phyloP scores from a whole-genome alignment of 35 echinoderm and acorn worm genomes.

The Patiria miniata region DNA sequence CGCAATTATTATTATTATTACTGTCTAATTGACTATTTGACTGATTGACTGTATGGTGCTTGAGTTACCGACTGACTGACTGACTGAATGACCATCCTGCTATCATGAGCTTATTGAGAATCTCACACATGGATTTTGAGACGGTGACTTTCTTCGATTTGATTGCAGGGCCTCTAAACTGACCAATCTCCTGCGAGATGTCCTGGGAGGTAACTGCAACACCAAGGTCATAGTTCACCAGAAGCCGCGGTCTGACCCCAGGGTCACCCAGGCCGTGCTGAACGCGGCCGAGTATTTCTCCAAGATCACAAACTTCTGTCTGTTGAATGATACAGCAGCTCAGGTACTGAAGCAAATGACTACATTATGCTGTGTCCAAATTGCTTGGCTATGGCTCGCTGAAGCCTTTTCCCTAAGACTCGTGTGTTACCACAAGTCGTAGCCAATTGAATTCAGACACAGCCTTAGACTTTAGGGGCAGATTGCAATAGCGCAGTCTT shows the following conservation, averaged over 20 bases:
- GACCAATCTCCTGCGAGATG: slow-evolving; percentile 60
- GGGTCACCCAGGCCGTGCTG: slow-evolving; percentile 41
- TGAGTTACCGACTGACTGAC: too few species aligned
- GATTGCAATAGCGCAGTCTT: too few species aligned
- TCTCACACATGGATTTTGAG: too few species aligned
- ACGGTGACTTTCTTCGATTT: not conserved
- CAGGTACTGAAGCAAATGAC: slow-evolving; percentile 48
- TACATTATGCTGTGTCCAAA: too few species aligned
- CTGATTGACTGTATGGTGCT: too few species aligned
- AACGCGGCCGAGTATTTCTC: slow-evolving; percentile 45
- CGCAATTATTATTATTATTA: too few species aligned
- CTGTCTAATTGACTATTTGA: too few species aligned
- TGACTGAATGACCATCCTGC: too few species aligned
- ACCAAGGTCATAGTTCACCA: slow-evolving; percentile 92
- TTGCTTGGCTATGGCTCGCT: not conserved
- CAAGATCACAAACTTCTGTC: slow-evolving; percentile 62
- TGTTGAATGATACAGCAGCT: slow-evolving; percentile 75
- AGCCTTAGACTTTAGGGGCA: too few species aligned
- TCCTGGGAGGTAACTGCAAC: slow-evolving; percentile 83
- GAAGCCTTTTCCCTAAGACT: not conserved
- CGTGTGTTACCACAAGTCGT: not conserved
- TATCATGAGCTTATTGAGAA: too few species aligned
- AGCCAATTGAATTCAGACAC: not conserved
- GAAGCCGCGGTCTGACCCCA: slow-evolving; percentile 37
- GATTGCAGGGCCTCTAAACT: slow-evolving; percentile 74